phyloP scores from a whole-genome alignment of 2,113 vertebrate genomes.

The Aramus guarauna region DNA sequence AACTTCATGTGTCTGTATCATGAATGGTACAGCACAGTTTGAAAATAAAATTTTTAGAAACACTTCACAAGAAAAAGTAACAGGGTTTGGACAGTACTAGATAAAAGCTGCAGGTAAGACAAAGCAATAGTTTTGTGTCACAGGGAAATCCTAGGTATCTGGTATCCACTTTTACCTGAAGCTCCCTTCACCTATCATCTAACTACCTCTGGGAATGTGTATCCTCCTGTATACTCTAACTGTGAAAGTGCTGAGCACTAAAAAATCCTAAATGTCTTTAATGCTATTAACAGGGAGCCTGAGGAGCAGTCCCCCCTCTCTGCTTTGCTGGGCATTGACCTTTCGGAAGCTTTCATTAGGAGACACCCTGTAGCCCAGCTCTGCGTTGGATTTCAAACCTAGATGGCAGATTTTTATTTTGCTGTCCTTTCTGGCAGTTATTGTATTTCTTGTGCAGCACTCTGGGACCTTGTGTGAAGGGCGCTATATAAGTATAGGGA shows the following conservation, averaged over 20 bases:
- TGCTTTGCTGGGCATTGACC: background rate
- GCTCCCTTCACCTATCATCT: background rate
- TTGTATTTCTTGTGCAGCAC: background rate
- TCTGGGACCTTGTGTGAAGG: constrained; percentile 46
- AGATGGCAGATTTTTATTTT: background rate
- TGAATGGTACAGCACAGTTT: background rate
- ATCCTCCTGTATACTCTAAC: background rate
- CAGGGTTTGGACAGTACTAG: background rate
- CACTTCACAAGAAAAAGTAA: background rate
- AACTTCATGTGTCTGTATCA: background rate
- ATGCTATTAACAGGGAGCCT: rapidly evolving
- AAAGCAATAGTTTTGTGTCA: background rate
- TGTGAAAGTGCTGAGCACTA: background rate
- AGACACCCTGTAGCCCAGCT: background rate
- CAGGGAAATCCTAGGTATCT: background rate
- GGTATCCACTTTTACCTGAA: background rate
- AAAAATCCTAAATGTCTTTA: background rate
- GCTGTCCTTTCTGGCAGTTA: background rate
- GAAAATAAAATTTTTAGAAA: background rate
- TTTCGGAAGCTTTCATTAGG: background rate
- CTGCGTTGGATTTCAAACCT: background rate
- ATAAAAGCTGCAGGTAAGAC: background rate
- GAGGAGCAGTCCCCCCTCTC: background rate
- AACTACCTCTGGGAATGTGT: background rate
- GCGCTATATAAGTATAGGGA: background rate